Percentiles rank a stretch among this genome's conserved stretches.
Evolutionary conservation across 2,797 vertebrate genomes (phyloP).

Genomic region (Gallinago nigripennis): DNA sequence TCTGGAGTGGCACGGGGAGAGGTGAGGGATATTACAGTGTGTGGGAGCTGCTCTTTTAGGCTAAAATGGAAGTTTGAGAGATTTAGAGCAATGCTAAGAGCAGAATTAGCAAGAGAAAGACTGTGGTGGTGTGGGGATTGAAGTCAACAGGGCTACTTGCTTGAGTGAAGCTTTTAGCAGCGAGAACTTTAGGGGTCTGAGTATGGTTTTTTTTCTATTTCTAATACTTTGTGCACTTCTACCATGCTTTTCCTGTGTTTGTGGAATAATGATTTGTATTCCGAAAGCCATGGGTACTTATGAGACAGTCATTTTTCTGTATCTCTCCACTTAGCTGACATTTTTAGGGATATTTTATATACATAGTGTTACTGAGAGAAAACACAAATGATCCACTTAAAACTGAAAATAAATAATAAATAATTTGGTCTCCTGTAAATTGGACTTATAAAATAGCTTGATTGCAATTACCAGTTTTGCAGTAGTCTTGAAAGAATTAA

Average conservation of each 20-base stretch:
- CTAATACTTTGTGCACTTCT: neutral
- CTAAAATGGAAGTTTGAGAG: neutral
- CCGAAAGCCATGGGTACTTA: neutral
- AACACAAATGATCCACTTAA: conserved; percentile 56
- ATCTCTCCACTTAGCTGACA: neutral
- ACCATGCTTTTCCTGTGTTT: neutral
- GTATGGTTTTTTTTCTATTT: neutral
- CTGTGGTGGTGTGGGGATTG: neutral
- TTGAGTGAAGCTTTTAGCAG: neutral
- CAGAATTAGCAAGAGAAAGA: neutral
- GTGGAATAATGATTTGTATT: conserved; percentile 35
- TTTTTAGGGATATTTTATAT: conserved; percentile 50
- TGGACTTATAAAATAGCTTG: conserved; percentile 65
- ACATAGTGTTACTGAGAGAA: conserved; percentile 10
- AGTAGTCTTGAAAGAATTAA: conserved; percentile 59
- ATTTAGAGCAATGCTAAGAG: neutral
- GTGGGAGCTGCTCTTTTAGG: neutral
- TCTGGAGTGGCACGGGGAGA: neutral
- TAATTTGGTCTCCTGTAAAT: conserved; percentile 54
- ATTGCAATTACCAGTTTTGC: conserved; percentile 68
- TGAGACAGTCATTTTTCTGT: conserved; percentile 31
- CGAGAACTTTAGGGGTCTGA: neutral
- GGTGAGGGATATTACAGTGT: neutral
- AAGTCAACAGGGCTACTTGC: neutral
- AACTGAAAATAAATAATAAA: conserved; percentile 71